Evolutionary conservation across 2,888 invertebrate species (phyloP), one percentile per base, ranked within the genome.

Genomic region (Sphinx pinastri): DNA sequence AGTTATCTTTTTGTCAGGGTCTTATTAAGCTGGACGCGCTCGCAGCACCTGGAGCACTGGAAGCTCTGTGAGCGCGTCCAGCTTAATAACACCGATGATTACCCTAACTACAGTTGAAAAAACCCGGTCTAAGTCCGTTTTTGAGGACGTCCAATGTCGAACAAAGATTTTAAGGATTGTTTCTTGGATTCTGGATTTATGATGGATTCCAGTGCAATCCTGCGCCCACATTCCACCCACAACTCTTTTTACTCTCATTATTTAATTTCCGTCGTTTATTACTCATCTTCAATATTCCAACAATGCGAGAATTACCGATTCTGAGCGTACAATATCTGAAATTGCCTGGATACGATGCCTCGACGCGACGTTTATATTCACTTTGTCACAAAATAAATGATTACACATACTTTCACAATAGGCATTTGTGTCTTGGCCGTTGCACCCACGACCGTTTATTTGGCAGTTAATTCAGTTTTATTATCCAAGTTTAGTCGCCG

Each of bases 371-470:
- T 38, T 63, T 63, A 10, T n/a, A 47, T 63, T 63, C 47, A 47
- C 16, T 68, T 59, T 70, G 67, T 57, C 55, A 71, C 54, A 69
- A 16, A 52, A 69, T 52, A 31, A 25, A 68, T 68, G 68, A 55
- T 55, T 55, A 55, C 38, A 52, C 54, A 52, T 38, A 51, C 57
- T 79, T 77, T 75, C 77, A 76, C 71, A 77, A 78, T 75, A 71
- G 67, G 63, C 63, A 72, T 76, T 75, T 73, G 70, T 73, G 73
- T 72, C 71, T 73, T 77, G 76, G 75, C 75, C 77, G 72, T 77
- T 74, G 78, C 85, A 82, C 84, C 84, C 81, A 85, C 85, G 74
- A 72, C n/a, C 68, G 68, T 74, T 71, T 81, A 84, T 87, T 88
- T 80, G 84, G 86, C 81, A 83, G 79, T 82, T 79, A 80, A 79